These are phyloP conservation scores for Oophaga pumilio DNA, from an alignment of 2,113 vertebrate genomes.

Conservation along the genomic window DNA sequence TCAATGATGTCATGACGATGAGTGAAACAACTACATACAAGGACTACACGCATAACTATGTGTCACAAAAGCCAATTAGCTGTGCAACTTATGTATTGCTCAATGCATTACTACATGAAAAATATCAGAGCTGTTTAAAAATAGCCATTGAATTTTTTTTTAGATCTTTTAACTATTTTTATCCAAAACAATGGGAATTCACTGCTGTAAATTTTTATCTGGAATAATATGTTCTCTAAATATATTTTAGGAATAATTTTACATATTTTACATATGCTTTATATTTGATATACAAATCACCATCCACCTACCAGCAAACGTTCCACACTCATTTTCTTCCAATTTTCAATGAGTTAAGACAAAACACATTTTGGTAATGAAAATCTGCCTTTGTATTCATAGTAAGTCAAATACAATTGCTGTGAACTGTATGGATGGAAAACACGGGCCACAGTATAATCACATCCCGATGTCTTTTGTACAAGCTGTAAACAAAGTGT, in stretches of 20 bases:
- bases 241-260: not conserved
- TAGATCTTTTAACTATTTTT: not conserved
- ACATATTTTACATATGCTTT: not conserved
- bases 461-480: not conserved
- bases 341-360: not conserved
- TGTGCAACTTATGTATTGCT: not conserved
- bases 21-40: not conserved
- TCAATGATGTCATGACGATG: not conserved
- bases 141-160: not conserved
- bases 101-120: not conserved
- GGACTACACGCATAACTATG: too few relatives aligned
- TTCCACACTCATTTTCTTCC: not conserved
- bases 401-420: conserved; percentile 11
- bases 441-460: not conserved
- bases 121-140: not conserved
- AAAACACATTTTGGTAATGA: not conserved
- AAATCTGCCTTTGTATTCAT: not conserved
- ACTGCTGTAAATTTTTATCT: not conserved
- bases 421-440: not conserved
- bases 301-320: not conserved
- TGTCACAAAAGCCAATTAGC: not conserved
- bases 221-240: not conserved
- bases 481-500: not conserved
- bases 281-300: not conserved
- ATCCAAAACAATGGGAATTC: not conserved